A percentile compares a stretch with the other conserved stretches of the same genome.
These are phyloP conservation scores for Caenorhabditis afra DNA, from an alignment of 2,888 invertebrate species.

Conservation along the genomic window DNA sequence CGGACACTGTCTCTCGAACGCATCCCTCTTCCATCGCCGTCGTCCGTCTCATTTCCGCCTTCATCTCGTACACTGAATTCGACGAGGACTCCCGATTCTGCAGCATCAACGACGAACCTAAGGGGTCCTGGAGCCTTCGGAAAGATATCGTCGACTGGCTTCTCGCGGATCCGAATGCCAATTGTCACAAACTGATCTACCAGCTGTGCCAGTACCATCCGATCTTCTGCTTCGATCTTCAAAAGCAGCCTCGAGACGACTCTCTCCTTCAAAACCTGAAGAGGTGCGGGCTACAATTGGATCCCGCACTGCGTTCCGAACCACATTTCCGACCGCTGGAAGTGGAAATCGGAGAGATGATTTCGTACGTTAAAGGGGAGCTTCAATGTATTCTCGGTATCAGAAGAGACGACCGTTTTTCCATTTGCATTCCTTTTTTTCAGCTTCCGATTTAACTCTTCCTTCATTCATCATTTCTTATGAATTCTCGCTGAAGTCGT, in stretches of 20 bases:
- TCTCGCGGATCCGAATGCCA: constrained; percentile 14
- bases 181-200: constrained; percentile 19
- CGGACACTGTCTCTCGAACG: constrained; percentile 43
- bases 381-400: constrained; percentile 11
- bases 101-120: constrained; percentile 18
- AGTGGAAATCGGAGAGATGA: constrained; percentile 13
- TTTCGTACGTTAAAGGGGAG: constrained; percentile 8
- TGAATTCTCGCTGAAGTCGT: constrained; percentile 27
- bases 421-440: not conserved
- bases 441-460: constrained; percentile 5
- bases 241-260: constrained; percentile 11
- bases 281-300: not conserved
- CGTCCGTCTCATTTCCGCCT: constrained; percentile 24
- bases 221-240: constrained; percentile 25
- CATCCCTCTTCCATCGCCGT: constrained; percentile 20
- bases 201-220: constrained; percentile 47
- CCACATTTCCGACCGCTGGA: not conserved
- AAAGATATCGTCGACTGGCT: constrained; percentile 51
- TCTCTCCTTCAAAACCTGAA: not conserved
- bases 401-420: not conserved
- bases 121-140: constrained; percentile 37
- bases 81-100: constrained; percentile 35
- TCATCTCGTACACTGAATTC: constrained; percentile 39
- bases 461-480: constrained; percentile 27
- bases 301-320: not conserved